Evolutionary conservation across 1,140 invertebrate species (phyloP).

Genomic region (Stegodyphus dumicola): DNA sequence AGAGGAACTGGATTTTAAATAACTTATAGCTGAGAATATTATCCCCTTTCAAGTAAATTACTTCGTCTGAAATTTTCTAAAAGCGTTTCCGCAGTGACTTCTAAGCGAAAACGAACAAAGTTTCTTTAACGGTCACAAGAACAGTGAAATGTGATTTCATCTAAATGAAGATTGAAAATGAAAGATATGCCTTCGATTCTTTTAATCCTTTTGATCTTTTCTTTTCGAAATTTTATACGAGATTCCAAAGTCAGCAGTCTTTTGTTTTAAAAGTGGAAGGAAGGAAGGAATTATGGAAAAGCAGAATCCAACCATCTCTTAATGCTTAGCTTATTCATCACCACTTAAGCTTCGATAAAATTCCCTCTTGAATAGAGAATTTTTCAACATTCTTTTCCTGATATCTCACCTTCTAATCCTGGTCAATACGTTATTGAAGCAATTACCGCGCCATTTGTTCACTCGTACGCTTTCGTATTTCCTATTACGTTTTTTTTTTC

Average conservation of each 20-base stretch:
- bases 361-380: background rate
- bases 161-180: background rate
- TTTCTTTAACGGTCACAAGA: too few species aligned
- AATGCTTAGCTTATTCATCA: conserved; percentile 34
- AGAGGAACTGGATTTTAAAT: too few species aligned
- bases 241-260: conserved; percentile 6
- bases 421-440: background rate
- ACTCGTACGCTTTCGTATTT: background rate
- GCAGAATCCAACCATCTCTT: background rate
- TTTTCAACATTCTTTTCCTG: background rate
- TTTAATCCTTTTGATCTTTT: background rate
- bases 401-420: conserved; percentile 32
- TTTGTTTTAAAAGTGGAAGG: background rate
- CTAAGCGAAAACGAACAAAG: too few species aligned
- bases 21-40: too few species aligned
- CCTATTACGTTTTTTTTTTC: background rate
- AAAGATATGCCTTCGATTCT: background rate
- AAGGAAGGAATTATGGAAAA: too few species aligned
- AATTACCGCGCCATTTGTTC: conserved; percentile 32
- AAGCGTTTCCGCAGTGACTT: too few species aligned
- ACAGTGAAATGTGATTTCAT: too few species aligned
- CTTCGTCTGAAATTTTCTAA: too few species aligned
- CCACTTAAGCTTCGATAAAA: conserved; percentile 17
- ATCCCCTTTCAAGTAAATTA: too few species aligned
- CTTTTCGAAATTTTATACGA: conserved; percentile 3